Evolutionary conservation across 2,797 vertebrate species (phyloP).

Genomic region (Typhlichthys subterraneus): DNA sequence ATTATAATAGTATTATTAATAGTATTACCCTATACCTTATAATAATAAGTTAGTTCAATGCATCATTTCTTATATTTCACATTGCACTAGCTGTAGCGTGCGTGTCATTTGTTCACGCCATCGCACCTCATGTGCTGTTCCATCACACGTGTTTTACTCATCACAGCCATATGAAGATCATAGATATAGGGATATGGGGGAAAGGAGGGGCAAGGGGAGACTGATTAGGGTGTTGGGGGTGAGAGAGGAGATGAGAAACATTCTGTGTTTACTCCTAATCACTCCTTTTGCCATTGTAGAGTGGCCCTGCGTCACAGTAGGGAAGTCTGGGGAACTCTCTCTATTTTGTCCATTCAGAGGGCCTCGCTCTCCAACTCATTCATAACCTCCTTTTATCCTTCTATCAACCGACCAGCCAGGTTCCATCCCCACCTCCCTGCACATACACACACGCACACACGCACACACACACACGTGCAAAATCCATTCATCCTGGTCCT

Average conservation of each 20-base stretch:
- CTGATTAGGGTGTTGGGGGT: background rate
- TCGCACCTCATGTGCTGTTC: background rate
- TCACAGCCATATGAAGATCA: constrained; percentile 44
- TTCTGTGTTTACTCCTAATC: constrained; percentile 60
- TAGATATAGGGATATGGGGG: constrained; percentile 40
- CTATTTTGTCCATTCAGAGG: constrained; percentile 70
- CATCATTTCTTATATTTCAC: too few species aligned
- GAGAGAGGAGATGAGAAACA: constrained; percentile 28
- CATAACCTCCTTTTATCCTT: constrained; percentile 50
- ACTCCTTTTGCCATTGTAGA: constrained; percentile 55
- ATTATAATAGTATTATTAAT: too few species aligned
- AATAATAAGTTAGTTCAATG: too few species aligned
- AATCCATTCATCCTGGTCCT: background rate
- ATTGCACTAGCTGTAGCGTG: too few species aligned
- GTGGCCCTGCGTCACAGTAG: constrained; percentile 35
- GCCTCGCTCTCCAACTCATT: constrained; percentile 46
- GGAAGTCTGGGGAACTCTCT: constrained; percentile 55
- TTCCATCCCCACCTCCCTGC: background rate
- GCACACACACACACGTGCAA: constrained; percentile 1
- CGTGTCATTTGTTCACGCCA: too few species aligned
- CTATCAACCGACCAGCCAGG: background rate
- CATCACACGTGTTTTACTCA: constrained; percentile 13
- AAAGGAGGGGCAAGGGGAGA: constrained; percentile 24
- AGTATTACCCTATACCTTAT: too few species aligned
- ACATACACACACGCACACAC: constrained; percentile 1